Evolutionary conservation across 2,797 vertebrate species (phyloP).

Genomic region (Labeo calbasu): DNA sequence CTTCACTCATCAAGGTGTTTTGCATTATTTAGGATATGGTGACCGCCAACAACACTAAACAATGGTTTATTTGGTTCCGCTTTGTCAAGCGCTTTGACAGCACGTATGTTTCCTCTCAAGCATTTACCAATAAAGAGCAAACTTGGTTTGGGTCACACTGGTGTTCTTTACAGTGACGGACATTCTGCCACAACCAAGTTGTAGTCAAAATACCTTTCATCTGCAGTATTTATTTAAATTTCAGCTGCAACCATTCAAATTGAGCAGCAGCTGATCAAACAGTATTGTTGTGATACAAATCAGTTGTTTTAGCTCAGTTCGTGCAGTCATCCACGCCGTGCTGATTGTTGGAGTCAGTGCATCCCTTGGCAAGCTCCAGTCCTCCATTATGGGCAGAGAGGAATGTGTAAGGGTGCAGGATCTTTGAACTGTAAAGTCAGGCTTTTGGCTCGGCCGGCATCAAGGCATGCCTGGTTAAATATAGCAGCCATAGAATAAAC

Average conservation of each 20-base stretch:
- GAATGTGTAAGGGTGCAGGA: slow-evolving; percentile 71
- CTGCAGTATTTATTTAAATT: slow-evolving; percentile 37
- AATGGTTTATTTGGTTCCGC: slow-evolving; percentile 62
- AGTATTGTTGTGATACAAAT: slow-evolving; percentile 51
- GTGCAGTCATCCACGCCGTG: slow-evolving; percentile 50
- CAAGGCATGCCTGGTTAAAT: slow-evolving; percentile 84
- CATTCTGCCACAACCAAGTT: slow-evolving; percentile 4
- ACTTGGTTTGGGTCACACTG: slow-evolving; percentile 25
- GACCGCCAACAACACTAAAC: slow-evolving; percentile 70
- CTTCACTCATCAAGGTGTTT: slow-evolving; percentile 55
- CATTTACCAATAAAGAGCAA: slow-evolving; percentile 23
- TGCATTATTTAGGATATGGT: slow-evolving; percentile 74
- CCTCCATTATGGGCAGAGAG: slow-evolving; percentile 75
- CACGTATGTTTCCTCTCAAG: slow-evolving; percentile 24
- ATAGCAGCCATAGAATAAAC: slow-evolving; percentile 84
- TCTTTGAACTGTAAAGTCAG: slow-evolving; percentile 68
- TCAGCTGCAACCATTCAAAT: slow-evolving; percentile 28
- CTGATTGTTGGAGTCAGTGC: slow-evolving; percentile 68
- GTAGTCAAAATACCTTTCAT: slow-evolving; percentile 18
- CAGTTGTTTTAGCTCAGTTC: slow-evolving; percentile 43
- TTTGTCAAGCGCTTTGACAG: slow-evolving; percentile 61
- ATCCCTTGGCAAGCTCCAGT: slow-evolving; percentile 69
- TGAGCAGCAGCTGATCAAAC: slow-evolving; percentile 41
- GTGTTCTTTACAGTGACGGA: slow-evolving; percentile 33
- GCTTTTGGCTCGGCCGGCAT: slow-evolving; percentile 67